Conservation (phyloP, 2,797 vertebrate species). For the Pampus argenteus region DNA sequence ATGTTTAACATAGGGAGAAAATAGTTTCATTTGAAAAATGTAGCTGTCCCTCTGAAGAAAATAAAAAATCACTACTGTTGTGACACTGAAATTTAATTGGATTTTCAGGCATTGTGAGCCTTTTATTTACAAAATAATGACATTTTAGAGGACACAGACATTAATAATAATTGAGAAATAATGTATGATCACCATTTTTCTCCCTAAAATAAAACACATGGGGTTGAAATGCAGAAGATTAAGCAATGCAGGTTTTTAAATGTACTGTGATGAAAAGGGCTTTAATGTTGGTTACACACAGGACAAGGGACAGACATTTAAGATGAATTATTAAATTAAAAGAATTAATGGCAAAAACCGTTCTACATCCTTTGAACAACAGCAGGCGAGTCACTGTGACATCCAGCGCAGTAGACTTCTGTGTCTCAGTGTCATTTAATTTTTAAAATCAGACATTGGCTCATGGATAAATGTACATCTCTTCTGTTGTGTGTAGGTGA, state of each 20-base stretch:
- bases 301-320: neutral
- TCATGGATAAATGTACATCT: conserved; percentile 20
- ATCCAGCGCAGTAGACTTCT: conserved; percentile 6
- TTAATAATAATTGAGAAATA: neutral
- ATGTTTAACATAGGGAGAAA: conserved; percentile 24
- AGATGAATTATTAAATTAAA: neutral
- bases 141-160: conserved; percentile 1
- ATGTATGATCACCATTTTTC: neutral
- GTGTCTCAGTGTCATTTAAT: neutral
- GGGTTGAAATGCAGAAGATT: neutral
- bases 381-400: conserved; percentile 12
- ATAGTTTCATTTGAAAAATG: neutral
- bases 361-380: neutral
- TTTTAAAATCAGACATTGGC: neutral
- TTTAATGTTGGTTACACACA: conserved; percentile 2
- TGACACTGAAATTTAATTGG: conserved; percentile 32
- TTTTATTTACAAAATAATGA: conserved; percentile 22
- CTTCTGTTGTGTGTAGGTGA: conserved; percentile 7
- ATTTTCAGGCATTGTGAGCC: conserved; percentile 11
- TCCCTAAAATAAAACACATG: neutral
- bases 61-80: conserved; percentile 16
- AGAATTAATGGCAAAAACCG: too few relatives aligned
- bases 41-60: neutral
- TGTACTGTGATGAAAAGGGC: conserved; percentile 1
- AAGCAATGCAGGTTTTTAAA: neutral